Base-by-base conservation (phyloP, 35 echinoderm and acorn worm species). In the Apostichopus californicus region DNA sequence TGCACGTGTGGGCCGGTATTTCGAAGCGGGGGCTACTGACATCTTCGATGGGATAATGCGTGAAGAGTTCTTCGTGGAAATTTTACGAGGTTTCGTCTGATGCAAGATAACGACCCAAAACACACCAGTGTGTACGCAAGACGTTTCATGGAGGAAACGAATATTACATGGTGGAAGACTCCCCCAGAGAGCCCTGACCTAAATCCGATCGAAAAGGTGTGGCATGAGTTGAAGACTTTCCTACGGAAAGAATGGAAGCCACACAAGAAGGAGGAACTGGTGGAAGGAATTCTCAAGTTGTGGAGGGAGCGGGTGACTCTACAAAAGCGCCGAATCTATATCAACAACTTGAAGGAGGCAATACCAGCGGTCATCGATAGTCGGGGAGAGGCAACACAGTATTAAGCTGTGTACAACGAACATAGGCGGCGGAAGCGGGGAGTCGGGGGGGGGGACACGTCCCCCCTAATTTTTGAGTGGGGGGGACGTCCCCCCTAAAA, bases 1-100 rank as follows among this genome's bases (percentile, higher is more conserved):
- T 94, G 1, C 92, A 93, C 9, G 60, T 94, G 9, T 96, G 95
- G 92, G 92, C 57, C 9, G 95, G 90, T 9, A 94, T 96, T n/a
- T 94, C 88, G 4, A 79, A 65, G 70, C 23, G 58, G 46, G 92
- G 95, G 52, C 22, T 2, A 26, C 56, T n/a, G 79, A 93, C 23
- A 13, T 87, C 12, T 96, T 94, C 59, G 64, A 77, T 18, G 92
- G 95, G 15, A 96, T 87, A 20, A 96, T 94, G 95, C 28, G 89
- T 20, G n/a, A 26, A 57, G 87, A 94, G 10, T 94, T 82, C 57
- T 94, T 88, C 77, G 54, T 12, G 14, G 8, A 92, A 10, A 68
- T 90, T 54, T n/a, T n/a, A 2, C 13, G 18, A 11, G 34, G 78
- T 34, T n/a, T n/a, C n/a, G n/a, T n/a, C n/a, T n/a, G n/a, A n/a